phyloP scores from a whole-genome alignment of 2,888 invertebrate species.

The Trichopoda pennipes region DNA sequence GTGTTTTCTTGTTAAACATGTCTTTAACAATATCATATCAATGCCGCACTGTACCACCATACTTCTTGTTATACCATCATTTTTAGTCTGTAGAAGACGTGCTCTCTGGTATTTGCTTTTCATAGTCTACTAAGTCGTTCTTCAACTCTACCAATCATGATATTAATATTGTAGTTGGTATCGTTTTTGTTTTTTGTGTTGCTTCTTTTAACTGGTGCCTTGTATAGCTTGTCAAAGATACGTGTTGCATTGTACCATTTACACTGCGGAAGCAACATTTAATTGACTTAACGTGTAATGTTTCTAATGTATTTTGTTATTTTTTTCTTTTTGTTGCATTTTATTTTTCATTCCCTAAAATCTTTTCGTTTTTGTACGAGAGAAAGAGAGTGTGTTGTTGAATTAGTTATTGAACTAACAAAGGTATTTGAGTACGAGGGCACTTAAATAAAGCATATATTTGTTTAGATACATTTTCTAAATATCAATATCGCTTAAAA shows the following conservation, averaged over 20 bases:
- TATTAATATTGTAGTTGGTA: constrained; percentile 23
- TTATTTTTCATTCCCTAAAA: constrained; percentile 13
- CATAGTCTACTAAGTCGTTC: constrained; percentile 9
- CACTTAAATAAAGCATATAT: too few species aligned
- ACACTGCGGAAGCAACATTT: constrained; percentile 68
- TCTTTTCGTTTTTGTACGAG: not conserved
- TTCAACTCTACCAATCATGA: constrained; percentile 16
- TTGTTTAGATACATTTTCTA: too few species aligned
- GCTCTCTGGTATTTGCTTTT: constrained; percentile 24
- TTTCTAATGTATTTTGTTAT: constrained; percentile 45
- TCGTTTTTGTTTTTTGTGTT: not conserved
- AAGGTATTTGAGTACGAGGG: too few species aligned
- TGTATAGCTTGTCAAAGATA: constrained; percentile 1
- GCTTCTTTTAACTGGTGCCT: constrained; percentile 3
- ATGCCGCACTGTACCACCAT: constrained; percentile 9
- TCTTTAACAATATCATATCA: constrained; percentile 24
- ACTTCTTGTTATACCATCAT: constrained; percentile 8
- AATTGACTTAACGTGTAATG: constrained; percentile 70
- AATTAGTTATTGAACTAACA: not conserved
- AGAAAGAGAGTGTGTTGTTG: not conserved
- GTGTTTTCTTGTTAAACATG: constrained; percentile 58
- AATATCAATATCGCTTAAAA: too few species aligned
- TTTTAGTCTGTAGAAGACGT: constrained; percentile 2
- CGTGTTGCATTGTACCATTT: constrained; percentile 47
- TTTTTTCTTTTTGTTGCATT: constrained; percentile 16